A percentile compares a stretch with the other conserved stretches of the same genome.
Evolutionary conservation across 2,113 vertebrate genomes (phyloP).

Genomic region (Pomatorhinus ruficollis): DNA sequence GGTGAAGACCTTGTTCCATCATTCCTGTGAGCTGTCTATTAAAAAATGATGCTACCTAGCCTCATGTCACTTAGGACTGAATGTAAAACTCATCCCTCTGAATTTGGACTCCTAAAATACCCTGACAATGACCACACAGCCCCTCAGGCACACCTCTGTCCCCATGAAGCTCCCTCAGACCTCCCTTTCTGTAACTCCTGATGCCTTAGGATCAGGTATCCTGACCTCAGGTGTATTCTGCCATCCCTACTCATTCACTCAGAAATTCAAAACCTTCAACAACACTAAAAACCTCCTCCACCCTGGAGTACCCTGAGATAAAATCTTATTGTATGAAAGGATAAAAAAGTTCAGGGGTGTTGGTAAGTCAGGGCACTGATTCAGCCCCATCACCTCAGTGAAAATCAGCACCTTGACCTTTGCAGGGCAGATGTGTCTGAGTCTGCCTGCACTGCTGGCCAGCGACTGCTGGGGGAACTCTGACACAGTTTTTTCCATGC

Average conservation of each 20-base stretch:
- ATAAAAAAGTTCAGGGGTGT: neutral
- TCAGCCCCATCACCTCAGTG: neutral
- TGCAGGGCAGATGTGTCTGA: neutral
- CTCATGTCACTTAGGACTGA: neutral
- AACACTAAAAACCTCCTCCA: neutral
- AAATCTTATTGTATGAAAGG: neutral
- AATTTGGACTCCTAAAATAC: neutral
- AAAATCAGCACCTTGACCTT: neutral
- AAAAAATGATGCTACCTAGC: neutral
- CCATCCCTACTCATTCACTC: neutral
- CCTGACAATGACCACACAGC: rapidly evolving
- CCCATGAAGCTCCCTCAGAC: neutral
- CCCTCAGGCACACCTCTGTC: neutral
- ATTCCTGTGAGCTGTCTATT: neutral
- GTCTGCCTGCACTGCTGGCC: neutral
- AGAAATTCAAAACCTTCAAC: neutral
- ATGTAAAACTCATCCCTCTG: neutral
- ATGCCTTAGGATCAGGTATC: neutral
- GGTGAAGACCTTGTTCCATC: neutral
- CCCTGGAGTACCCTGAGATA: neutral
- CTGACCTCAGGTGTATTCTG: neutral
- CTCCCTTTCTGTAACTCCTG: neutral
- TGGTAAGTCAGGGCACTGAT: neutral
- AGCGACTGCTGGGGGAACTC: neutral
- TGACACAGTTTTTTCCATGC: neutral